Conservation (phyloP, 2,797 vertebrate genomes). For the Forpus xanthops region DNA sequence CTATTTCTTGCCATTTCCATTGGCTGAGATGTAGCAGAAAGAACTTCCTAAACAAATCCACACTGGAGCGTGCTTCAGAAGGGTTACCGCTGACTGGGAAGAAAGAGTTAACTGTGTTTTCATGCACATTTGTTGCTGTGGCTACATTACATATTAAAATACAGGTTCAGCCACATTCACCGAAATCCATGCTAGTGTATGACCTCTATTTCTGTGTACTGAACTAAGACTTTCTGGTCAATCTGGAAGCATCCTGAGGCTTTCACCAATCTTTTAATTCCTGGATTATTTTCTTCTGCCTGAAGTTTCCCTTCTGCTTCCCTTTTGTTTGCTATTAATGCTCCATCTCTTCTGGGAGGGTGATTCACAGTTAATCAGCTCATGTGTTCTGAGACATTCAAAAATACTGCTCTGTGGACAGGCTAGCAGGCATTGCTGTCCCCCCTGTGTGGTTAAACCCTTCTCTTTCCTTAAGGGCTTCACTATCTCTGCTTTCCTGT, state of each 20-base stretch:
- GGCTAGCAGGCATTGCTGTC: conserved; percentile 18
- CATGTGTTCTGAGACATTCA: conserved; percentile 5
- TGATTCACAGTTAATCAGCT: conserved; percentile 32
- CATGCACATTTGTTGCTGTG: background rate
- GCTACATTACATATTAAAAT: background rate
- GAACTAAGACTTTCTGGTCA: background rate
- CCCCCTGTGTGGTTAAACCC: background rate
- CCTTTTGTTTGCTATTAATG: conserved; percentile 63
- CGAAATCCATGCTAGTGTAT: background rate
- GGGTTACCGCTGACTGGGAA: background rate
- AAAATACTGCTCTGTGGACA: background rate
- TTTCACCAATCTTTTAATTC: conserved; percentile 56
- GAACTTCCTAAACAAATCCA: background rate
- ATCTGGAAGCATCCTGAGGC: conserved; percentile 39
- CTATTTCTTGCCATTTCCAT: background rate
- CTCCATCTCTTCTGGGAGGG: conserved; percentile 37
- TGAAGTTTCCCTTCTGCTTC: conserved; percentile 60
- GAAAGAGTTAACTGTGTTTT: conserved; percentile 12
- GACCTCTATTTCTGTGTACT: background rate
- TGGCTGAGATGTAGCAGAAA: background rate
- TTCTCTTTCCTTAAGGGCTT: conserved; percentile 35
- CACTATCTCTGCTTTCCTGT: background rate
- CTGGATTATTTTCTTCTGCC: conserved; percentile 51
- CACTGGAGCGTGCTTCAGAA: background rate
- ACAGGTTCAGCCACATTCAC: background rate